Percentiles rank a stretch among this genome's conserved stretches.
These are phyloP conservation scores for Esox masquinongy DNA, from an alignment of 2,797 vertebrate species.

Conservation along the genomic window DNA sequence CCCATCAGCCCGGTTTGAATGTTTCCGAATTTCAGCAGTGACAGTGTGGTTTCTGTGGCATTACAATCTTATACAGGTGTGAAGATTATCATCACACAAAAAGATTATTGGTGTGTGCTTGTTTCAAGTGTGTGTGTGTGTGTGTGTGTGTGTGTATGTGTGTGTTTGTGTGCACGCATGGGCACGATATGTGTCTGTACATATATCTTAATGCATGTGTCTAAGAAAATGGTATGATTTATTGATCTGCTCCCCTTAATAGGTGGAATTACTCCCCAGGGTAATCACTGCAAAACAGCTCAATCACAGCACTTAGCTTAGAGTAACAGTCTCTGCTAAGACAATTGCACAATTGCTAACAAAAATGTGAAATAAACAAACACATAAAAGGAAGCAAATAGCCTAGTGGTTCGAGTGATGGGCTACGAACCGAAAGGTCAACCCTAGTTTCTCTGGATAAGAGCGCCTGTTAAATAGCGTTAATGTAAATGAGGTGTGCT, in stretches of 20 bases:
- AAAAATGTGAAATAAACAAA: too few relatives aligned
- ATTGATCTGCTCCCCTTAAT: background rate
- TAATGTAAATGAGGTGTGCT: constrained; percentile 7
- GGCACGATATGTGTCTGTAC: background rate
- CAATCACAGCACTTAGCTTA: constrained; percentile 8
- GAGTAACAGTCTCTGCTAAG: constrained; percentile 6
- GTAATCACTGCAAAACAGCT: constrained; percentile 10
- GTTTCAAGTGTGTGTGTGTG: background rate
- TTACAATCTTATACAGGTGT: background rate
- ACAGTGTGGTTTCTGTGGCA: background rate
- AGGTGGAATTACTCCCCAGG: constrained; percentile 12
- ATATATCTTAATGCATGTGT: background rate
- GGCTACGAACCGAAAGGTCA: too few relatives aligned
- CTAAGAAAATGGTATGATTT: background rate
- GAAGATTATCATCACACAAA: background rate
- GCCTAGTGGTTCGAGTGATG: too few relatives aligned
- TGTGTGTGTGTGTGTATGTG: background rate
- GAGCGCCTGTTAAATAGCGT: too few relatives aligned
- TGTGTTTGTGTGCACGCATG: background rate
- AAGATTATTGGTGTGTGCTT: background rate
- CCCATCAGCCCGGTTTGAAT: constrained; percentile 11
- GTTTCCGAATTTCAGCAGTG: background rate
- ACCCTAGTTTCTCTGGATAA: too few relatives aligned
- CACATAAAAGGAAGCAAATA: too few relatives aligned
- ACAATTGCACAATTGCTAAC: background rate